Percentiles rank a stretch among this genome's conserved stretches.
phyloP scores from a whole-genome alignment of 2,797 vertebrate species.

The Pseudotriccus pelzelni region DNA sequence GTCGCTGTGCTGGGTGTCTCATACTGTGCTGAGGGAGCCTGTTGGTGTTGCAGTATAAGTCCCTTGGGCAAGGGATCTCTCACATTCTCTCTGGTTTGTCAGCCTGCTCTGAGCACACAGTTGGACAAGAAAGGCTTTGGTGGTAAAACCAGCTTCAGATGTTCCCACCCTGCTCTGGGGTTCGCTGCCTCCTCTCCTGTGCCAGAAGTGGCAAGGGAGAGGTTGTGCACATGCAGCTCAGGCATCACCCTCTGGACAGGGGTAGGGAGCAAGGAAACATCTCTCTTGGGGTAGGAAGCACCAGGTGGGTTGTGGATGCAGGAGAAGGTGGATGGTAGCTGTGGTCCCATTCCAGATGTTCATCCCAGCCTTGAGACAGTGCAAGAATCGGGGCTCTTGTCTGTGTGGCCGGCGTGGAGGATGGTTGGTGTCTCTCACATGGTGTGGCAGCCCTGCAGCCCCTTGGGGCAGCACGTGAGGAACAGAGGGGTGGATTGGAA shows the following conservation, averaged over 20 bases:
- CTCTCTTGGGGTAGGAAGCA: not conserved
- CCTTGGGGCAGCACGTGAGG: not conserved
- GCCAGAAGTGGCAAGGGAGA: not conserved
- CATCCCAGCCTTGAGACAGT: not conserved
- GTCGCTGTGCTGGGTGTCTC: not conserved
- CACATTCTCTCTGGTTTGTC: not conserved
- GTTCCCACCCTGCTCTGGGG: not conserved
- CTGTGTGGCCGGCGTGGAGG: fast-evolving
- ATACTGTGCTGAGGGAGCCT: not conserved
- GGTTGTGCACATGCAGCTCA: not conserved
- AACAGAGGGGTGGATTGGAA: not conserved
- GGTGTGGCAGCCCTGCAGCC: not conserved
- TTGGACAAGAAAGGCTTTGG: not conserved
- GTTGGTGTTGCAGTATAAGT: not conserved
- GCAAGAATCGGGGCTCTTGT: not conserved
- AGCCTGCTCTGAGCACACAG: not conserved
- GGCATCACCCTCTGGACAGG: not conserved
- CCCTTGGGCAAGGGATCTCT: not conserved
- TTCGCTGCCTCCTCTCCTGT: not conserved
- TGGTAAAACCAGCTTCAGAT: not conserved
- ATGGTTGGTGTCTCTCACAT: not conserved
- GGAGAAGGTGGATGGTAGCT: not conserved
- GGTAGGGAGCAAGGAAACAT: not conserved
- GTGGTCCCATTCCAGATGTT: not conserved
- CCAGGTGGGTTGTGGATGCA: not conserved